These are phyloP conservation scores for Amblyornis subalaris DNA, from an alignment of 2,113 vertebrate species.

Conservation along the genomic window DNA sequence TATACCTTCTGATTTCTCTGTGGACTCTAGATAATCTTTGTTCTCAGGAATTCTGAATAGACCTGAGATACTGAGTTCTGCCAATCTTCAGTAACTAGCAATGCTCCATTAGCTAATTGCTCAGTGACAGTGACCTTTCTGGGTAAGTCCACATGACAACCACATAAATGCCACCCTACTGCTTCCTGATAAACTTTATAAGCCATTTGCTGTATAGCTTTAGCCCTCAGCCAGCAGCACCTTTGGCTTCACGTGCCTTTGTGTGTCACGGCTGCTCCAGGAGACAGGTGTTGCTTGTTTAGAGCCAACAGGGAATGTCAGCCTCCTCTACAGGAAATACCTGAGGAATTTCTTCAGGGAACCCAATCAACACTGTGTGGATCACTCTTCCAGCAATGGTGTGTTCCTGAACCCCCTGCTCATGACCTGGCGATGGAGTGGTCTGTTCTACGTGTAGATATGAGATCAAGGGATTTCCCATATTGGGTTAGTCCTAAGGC, in stretches of 20 bases:
- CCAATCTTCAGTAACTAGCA: slow-evolving; percentile 33
- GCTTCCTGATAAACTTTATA: slow-evolving; percentile 20
- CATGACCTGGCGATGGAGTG: not conserved
- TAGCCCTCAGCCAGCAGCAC: not conserved
- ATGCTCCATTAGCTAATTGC: slow-evolving; percentile 71
- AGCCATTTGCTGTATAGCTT: slow-evolving; percentile 5
- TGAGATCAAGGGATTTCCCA: not conserved
- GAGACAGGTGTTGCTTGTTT: not conserved
- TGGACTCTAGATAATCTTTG: slow-evolving; percentile 10
- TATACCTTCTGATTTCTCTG: not conserved
- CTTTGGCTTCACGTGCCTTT: not conserved
- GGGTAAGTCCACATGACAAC: not conserved
- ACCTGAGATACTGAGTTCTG: not conserved
- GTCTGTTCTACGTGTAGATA: not conserved
- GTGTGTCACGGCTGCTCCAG: not conserved
- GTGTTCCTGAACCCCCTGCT: not conserved
- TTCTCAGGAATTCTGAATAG: slow-evolving; percentile 29
- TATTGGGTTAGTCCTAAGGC: not conserved
- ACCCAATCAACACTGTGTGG: not conserved
- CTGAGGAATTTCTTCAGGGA: not conserved
- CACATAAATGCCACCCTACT: slow-evolving; percentile 12
- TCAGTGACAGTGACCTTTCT: slow-evolving; percentile 19
- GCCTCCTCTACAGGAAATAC: not conserved
- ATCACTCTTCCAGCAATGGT: not conserved
- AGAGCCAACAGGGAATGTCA: not conserved